phyloP scores from a whole-genome alignment of 2,113 vertebrate genomes.

The Lota lota region DNA sequence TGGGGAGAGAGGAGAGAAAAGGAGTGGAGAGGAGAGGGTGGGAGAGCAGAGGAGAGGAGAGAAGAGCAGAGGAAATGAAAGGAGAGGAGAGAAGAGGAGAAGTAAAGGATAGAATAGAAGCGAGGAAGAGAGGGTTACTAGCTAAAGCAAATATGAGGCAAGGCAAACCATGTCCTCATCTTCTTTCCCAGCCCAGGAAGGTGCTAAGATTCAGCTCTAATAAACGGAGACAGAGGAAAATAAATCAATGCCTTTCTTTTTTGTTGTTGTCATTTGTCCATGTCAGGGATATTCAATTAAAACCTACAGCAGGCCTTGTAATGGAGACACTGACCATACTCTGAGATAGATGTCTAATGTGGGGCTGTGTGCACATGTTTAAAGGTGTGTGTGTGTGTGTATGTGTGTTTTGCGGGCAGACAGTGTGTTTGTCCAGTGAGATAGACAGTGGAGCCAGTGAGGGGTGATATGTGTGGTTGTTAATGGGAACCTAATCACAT shows the following conservation, averaged over 20 bases:
- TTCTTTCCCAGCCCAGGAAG: not conserved
- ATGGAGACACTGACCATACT: constrained; percentile 38
- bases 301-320: constrained; percentile 34
- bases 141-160: not conserved
- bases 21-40: not conserved
- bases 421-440: constrained; percentile 62
- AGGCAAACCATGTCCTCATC: not conserved
- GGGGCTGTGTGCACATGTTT: constrained; percentile 14
- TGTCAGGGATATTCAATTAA: constrained; percentile 27
- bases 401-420: constrained; percentile 15
- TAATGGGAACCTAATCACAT: constrained; percentile 68
- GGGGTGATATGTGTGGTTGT: constrained; percentile 58
- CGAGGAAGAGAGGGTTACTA: not conserved
- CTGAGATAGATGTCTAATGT: constrained; percentile 51
- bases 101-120: not conserved
- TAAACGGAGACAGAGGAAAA: not conserved
- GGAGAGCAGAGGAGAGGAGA: not conserved
- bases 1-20: not conserved
- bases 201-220: not conserved
- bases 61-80: not conserved
- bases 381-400: constrained; percentile 7
- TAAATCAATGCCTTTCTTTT: not conserved
- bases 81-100: too few relatives aligned
- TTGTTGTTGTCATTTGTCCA: not conserved
- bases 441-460: constrained; percentile 58